Evolutionary conservation across 2,113 vertebrate species (phyloP).

Genomic region (Drymodes brunneopygia): DNA sequence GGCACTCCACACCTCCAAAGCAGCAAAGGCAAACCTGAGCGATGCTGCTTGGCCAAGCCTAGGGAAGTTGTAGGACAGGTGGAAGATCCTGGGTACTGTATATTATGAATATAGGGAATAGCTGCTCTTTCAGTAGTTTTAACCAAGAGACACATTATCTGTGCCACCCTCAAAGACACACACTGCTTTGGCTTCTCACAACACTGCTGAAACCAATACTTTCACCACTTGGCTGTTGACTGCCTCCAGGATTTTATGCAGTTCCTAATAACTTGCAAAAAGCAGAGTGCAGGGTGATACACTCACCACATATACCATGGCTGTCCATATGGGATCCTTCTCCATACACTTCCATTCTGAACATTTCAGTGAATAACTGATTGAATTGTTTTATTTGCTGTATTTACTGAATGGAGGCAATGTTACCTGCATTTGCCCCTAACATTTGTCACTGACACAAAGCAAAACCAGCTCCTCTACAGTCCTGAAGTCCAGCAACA

Average conservation of each 20-base stretch:
- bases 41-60: not conserved
- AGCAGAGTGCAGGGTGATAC: not conserved
- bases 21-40: not conserved
- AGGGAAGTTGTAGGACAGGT: rapidly evolving
- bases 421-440: not conserved
- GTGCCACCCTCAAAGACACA: not conserved
- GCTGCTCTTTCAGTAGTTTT: not conserved
- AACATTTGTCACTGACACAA: not conserved
- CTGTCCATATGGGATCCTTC: not conserved
- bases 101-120: not conserved
- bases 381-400: not conserved
- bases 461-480: not conserved
- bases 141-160: not conserved
- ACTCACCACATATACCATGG: not conserved
- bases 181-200: not conserved
- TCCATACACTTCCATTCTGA: not conserved
- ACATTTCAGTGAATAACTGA: not conserved
- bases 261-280: not conserved
- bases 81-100: not conserved
- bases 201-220: not conserved
- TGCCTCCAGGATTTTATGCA: not conserved
- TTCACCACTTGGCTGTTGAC: not conserved
- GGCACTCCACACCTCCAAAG: not conserved
- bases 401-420: not conserved
- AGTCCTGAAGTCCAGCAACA: not conserved